Evolutionary conservation across 1,140 invertebrate genomes (phyloP).

Genomic region (Sarcophaga peregrina): DNA sequence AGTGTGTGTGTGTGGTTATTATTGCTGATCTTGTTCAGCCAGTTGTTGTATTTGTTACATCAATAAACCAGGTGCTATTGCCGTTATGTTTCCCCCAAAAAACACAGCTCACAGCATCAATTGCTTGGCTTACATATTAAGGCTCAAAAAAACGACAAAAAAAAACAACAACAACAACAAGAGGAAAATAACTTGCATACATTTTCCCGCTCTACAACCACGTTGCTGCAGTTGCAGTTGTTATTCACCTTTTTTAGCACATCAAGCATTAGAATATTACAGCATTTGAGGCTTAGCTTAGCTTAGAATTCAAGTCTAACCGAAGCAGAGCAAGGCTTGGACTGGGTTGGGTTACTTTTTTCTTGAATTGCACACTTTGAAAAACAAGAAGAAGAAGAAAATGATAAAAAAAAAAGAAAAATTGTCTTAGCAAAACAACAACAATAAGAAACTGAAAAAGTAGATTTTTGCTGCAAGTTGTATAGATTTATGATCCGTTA

Average conservation of each 20-base stretch:
- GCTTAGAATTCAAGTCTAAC: neutral
- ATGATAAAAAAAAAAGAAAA: too few relatives aligned
- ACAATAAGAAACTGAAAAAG: too few relatives aligned
- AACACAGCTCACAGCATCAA: neutral
- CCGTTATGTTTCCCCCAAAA: constrained; percentile 26
- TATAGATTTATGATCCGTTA: constrained; percentile 41
- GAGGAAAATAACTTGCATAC: neutral
- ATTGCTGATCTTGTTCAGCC: too few relatives aligned
- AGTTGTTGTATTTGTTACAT: constrained; percentile 14
- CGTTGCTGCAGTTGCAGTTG: too few relatives aligned
- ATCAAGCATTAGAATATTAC: constrained; percentile 25
- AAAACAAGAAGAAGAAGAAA: neutral
- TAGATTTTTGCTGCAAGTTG: neutral
- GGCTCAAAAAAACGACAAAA: neutral
- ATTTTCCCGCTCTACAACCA: neutral
- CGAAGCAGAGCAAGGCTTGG: neutral
- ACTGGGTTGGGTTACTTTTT: constrained; percentile 25
- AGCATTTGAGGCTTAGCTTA: neutral
- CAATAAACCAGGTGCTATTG: constrained; percentile 35
- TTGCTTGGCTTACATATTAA: constrained; percentile 8
- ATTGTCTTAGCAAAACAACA: too few relatives aligned
- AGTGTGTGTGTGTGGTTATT: too few relatives aligned
- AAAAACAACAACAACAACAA: neutral
- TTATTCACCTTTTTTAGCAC: neutral
- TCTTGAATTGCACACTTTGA: neutral